Evolutionary conservation across 2,113 vertebrate genomes (phyloP).

Genomic region (Pontoporia blainvillei): DNA sequence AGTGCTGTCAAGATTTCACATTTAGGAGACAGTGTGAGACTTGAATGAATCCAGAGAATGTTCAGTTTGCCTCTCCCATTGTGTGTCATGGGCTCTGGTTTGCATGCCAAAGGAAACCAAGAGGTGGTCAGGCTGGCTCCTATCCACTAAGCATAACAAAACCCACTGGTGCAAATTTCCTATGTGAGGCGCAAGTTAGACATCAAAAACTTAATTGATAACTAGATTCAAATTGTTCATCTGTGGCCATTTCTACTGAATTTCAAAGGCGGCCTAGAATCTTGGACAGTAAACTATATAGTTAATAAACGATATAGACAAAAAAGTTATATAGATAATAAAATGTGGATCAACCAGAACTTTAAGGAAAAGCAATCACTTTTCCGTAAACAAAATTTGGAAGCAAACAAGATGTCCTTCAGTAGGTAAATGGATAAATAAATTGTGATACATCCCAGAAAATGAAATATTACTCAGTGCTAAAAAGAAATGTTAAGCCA

Average conservation of each 20-base stretch:
- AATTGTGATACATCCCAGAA: background rate
- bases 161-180: background rate
- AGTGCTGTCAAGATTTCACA: background rate
- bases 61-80: background rate
- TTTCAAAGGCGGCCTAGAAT: background rate
- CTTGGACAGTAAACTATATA: background rate
- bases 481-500: background rate
- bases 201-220: background rate
- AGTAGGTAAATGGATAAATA: background rate
- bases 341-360: background rate
- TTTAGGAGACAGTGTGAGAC: background rate
- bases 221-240: background rate
- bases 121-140: background rate
- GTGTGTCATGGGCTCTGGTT: background rate
- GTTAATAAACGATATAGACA: background rate
- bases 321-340: background rate
- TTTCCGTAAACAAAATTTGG: background rate
- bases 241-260: background rate
- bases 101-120: background rate
- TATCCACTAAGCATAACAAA: background rate
- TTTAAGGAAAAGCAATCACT: background rate
- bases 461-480: background rate
- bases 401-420: background rate
- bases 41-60: background rate
- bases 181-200: background rate